Evolutionary conservation across 35 echinoderm and acorn worm species (phyloP).

Genomic region (Apostichopus californicus): DNA sequence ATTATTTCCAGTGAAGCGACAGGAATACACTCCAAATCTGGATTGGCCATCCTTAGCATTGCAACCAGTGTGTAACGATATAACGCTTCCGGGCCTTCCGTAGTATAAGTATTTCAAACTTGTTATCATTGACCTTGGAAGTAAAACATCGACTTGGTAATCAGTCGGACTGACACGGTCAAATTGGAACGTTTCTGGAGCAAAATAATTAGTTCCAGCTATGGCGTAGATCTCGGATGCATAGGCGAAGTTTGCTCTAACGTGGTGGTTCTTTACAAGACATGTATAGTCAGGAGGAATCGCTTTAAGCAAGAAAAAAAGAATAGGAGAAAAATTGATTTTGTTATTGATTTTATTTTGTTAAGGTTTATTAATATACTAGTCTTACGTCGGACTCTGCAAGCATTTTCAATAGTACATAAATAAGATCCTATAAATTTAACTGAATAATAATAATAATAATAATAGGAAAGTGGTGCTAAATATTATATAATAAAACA

Average conservation of each 20-base stretch:
- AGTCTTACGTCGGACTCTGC: too few relatives aligned
- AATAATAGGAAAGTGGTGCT: too few relatives aligned
- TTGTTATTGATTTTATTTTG: too few relatives aligned
- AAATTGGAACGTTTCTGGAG: neutral
- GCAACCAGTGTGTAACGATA: neutral
- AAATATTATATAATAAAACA: too few relatives aligned
- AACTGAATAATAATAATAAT: too few relatives aligned
- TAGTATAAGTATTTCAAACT: neutral
- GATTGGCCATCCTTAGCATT: neutral
- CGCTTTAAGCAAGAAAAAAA: neutral
- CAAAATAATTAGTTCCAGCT: neutral
- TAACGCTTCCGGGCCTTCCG: neutral
- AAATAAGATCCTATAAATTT: too few relatives aligned
- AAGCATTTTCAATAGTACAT: too few relatives aligned
- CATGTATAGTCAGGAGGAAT: slow-evolving; percentile 23
- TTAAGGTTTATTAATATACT: too few relatives aligned
- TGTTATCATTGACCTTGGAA: neutral
- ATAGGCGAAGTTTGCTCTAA: neutral
- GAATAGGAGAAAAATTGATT: too few relatives aligned
- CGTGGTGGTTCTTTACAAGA: slow-evolving; percentile 1
- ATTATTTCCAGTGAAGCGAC: neutral
- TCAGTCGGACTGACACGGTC: neutral
- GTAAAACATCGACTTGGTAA: neutral
- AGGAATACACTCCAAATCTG: neutral
- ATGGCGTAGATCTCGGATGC: neutral